Evolutionary conservation across 2,113 vertebrate genomes (phyloP), one percentile per base, ranked within the genome.

Genomic region (Periophthalmodon schlosseri): DNA sequence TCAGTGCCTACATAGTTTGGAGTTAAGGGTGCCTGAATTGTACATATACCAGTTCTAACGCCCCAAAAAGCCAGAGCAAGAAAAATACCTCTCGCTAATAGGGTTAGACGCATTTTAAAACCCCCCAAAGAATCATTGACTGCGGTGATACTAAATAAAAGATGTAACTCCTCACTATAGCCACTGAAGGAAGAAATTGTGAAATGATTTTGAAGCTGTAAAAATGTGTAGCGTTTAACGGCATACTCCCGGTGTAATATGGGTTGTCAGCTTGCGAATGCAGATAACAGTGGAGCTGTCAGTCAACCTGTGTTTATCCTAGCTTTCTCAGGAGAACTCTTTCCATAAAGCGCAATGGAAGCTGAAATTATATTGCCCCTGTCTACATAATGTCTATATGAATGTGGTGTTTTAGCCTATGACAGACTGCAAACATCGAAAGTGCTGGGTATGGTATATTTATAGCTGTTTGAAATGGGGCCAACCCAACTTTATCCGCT

Each of bases 81-180:
- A 69, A 74, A 52, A 71, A 74, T 82, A 78, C 74, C 74, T 73
- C 79, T 10, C 65, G 60, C 67, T 86, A 84, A 82, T 75, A 83
- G 68, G 75, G 83, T 84, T 75, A 78, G 56, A 80, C 81, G 73
- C 61, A 72, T 83, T 75, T 76, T 74, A 72, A 74, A 78, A 74
- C 64, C 58, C n/a, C 71, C 18, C 64, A 70, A 82, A 36, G 3
- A 9, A 63, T 68, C 6, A 12, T 71, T 71, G 39, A 10, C 12
- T 52, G 20, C 66, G 64, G 60, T 50, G 28, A 16, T 44, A 21
- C 54, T 63, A 49, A 24, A 65, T 70, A 49, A 74, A 8, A 44
- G 11, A 72, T 23, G 58, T 50, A 52, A 23, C 6, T 2, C 34
- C 65, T 70, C 60, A 68, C 50, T 16, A 57, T 23, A 15, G 20